Evolutionary conservation across 1,140 invertebrate species (phyloP), one percentile per base, ranked within the genome.

Genomic region (Caenorhabditis briggsae): DNA sequence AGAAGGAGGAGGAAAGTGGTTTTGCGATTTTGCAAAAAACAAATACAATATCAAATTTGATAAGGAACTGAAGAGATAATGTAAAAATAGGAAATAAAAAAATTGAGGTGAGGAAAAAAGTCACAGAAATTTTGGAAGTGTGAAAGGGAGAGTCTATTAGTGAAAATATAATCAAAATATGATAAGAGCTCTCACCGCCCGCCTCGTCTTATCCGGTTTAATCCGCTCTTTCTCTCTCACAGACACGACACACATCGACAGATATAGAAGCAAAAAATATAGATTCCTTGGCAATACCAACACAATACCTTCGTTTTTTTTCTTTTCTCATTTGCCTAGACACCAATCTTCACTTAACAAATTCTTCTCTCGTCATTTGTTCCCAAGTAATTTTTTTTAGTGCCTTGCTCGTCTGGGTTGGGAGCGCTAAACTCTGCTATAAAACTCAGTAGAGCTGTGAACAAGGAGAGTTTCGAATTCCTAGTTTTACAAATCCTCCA

Each of bases 351-450:
- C 59, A 61, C 5, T 25, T 14, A 61, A 9, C 59, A 61, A 33
- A 33, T 18, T 53, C 20, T 23, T 61, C 23, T 61, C 11, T 61
- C 25, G 23, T 12, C 23, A 20, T 61, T 11, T 25, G 2, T 2
- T 8, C 18, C 20, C 64, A 43, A 70, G 41, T 48, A 70, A 70
- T 70, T 70, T 18, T 16, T 70, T 70, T 70, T 48, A 70, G 7
- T 46, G 33, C 64, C 3, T 43, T 46, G 64, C 64, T 46, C 64
- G 64, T 70, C 43, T 70, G 33, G 33, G 33, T 2, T 33, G 33
- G 33, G 33, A 3, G 18, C 41, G 64, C 16, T 53, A 14, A 53
- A 53, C 41, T 43, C 41, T 33, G 64, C 64, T 70, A 70, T 70
- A 70, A 70, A 70, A 70, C 43, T 70, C 41, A 5, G 14, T 1